Percentiles rank a stretch among this genome's conserved stretches.
Conservation (phyloP, 35 echinoderm and acorn worm genomes). For the Ptychodera flava region DNA sequence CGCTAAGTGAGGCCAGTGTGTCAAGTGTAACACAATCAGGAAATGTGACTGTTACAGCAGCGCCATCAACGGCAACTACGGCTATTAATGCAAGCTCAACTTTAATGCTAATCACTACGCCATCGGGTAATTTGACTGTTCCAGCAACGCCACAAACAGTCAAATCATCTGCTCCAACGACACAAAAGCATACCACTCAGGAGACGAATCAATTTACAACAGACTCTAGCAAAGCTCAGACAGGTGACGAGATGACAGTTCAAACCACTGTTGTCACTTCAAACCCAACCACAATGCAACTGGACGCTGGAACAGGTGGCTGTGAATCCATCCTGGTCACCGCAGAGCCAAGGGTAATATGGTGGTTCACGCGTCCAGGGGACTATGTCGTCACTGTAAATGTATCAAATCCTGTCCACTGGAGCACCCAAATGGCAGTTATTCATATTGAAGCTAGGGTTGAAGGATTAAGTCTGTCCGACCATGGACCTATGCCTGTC, state of each 20-base stretch:
- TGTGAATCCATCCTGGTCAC: neutral
- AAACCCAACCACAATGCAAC: neutral
- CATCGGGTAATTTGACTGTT: too few relatives aligned
- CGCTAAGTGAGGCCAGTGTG: too few relatives aligned
- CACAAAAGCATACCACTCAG: too few relatives aligned
- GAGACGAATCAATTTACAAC: neutral
- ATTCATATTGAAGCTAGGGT: conserved; percentile 3
- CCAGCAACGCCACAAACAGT: neutral
- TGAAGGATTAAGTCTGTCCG: neutral
- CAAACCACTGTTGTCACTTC: too few relatives aligned
- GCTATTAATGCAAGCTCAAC: too few relatives aligned
- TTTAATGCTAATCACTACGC: too few relatives aligned
- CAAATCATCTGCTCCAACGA: neutral
- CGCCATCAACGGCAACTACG: neutral
- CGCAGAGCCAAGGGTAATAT: too few relatives aligned
- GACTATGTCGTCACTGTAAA: neutral
- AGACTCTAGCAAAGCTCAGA: too few relatives aligned
- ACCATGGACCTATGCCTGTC: neutral
- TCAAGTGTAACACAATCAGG: too few relatives aligned
- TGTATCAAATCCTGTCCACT: conserved; percentile 5
- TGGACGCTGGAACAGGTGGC: neutral
- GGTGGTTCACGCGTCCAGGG: neutral
- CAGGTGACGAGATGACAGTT: neutral
- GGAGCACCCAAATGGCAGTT: too few relatives aligned
- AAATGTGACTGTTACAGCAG: neutral